These are phyloP conservation scores for Sminthopsis crassicaudata DNA, from an alignment of 2,113 vertebrate genomes.

Conservation along the genomic window DNA sequence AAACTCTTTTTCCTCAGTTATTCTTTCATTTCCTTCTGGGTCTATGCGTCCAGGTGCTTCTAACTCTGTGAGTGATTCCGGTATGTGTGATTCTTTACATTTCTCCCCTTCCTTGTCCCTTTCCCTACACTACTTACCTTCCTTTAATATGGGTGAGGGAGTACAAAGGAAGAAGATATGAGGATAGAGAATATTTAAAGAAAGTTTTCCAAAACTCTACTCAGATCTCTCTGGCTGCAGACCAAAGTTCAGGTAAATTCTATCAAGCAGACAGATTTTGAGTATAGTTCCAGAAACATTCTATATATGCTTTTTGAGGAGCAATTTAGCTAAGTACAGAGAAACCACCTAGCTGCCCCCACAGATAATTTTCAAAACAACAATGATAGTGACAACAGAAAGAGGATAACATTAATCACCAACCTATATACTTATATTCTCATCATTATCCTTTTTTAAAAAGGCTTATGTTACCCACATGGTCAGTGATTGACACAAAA, in stretches of 20 bases:
- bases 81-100: not conserved
- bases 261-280: not conserved
- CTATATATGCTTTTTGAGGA: not conserved
- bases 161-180: too few relatives aligned
- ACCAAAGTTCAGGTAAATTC: not conserved
- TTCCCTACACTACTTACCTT: not conserved
- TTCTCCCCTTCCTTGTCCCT: not conserved
- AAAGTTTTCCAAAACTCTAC: not conserved
- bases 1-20: not conserved
- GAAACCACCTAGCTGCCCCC: not conserved
- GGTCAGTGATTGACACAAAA: not conserved
- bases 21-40: not conserved
- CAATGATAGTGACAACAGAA: not conserved
- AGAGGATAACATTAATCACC: not conserved
- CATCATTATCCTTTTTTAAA: not conserved
- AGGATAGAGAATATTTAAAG: not conserved
- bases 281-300: not conserved
- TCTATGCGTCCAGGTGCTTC: not conserved
- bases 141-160: not conserved
- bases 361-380: not conserved
- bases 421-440: not conserved
- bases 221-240: not conserved
- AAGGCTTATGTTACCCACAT: not conserved
- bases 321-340: not conserved
- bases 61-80: not conserved